Conservation (phyloP, 2,888 invertebrate genomes). For the Eucera pruinosa region DNA sequence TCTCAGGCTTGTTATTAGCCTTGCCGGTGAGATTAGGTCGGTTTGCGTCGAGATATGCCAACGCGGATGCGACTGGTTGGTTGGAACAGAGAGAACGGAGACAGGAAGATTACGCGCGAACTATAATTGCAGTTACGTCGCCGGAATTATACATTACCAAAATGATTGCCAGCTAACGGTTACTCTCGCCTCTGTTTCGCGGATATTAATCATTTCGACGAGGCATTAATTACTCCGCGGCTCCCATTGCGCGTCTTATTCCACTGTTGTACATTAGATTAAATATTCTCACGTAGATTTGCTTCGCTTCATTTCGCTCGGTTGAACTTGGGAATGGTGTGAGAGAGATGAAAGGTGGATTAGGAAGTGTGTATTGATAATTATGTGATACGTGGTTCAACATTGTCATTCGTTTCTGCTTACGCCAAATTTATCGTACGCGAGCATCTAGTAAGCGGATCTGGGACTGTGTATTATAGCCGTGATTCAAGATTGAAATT, state of each 20-base stretch:
- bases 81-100: constrained; percentile 24
- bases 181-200: background rate
- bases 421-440: too few species aligned
- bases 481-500: too few species aligned
- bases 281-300: constrained; percentile 2
- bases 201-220: constrained; percentile 31
- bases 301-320: background rate
- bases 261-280: background rate
- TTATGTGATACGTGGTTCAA: too few species aligned
- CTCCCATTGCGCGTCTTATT: background rate
- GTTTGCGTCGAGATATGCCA: constrained; percentile 44
- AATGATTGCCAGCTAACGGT: constrained; percentile 40
- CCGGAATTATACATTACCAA: constrained; percentile 39
- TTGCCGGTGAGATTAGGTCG: constrained; percentile 48
- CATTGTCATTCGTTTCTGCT: too few species aligned
- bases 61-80: constrained; percentile 14
- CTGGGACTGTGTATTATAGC: too few species aligned
- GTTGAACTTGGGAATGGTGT: background rate
- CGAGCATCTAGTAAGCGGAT: too few species aligned
- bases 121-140: constrained; percentile 55
- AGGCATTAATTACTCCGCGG: constrained; percentile 12
- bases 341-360: background rate
- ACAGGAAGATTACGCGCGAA: constrained; percentile 52
- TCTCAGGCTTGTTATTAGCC: constrained; percentile 53
- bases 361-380: too few species aligned